Percentiles rank a stretch among this genome's conserved stretches.
phyloP scores from a whole-genome alignment of 2,888 invertebrate species.

The Tipula unca region DNA sequence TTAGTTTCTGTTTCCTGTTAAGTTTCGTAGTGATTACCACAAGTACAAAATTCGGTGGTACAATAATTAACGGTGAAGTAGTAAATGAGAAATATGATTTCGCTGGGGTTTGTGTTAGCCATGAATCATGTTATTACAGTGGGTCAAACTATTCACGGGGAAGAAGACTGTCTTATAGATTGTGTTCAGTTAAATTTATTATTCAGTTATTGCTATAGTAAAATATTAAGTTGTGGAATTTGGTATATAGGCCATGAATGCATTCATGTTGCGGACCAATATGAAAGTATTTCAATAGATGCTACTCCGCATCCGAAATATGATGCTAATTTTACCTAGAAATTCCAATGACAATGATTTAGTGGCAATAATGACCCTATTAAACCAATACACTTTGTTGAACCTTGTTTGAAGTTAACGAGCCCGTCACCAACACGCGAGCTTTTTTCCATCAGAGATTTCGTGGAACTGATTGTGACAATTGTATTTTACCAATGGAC shows the following conservation, averaged over 20 bases:
- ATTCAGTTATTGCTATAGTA: too few relatives aligned
- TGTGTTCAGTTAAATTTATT: too few relatives aligned
- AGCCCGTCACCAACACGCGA: too few relatives aligned
- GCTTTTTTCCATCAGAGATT: too few relatives aligned
- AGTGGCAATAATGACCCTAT: too few relatives aligned
- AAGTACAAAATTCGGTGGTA: background rate
- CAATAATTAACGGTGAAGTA: background rate
- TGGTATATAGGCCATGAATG: background rate
- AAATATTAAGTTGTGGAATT: background rate
- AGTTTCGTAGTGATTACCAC: background rate
- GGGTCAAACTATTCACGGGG: background rate
- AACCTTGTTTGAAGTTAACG: too few relatives aligned
- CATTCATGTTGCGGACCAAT: background rate
- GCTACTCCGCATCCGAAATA: background rate
- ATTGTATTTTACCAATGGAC: too few relatives aligned
- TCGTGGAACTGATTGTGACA: too few relatives aligned
- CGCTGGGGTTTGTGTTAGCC: background rate
- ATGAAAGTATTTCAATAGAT: background rate
- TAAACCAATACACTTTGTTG: too few relatives aligned
- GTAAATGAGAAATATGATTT: background rate
- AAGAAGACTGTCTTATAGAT: background rate
- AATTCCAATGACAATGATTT: background rate
- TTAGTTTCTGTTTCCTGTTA: background rate
- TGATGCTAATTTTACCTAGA: background rate
- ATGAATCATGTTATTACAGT: background rate